Conservation (phyloP, 2,888 invertebrate species). For the Metopia argyrocephala region DNA sequence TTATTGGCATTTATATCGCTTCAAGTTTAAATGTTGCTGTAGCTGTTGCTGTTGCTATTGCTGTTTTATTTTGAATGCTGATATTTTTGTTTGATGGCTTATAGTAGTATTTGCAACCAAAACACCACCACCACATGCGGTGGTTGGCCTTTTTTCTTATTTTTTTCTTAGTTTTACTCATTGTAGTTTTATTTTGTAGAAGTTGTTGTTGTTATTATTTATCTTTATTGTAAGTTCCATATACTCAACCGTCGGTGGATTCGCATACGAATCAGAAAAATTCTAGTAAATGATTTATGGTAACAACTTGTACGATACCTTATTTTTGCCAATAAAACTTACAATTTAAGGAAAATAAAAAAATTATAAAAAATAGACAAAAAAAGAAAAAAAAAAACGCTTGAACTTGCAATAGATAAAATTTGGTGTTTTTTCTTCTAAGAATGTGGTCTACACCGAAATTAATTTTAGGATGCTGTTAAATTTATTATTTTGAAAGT, state of each 20-base stretch:
- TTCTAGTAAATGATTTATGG: slow-evolving; percentile 63
- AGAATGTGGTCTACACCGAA: slow-evolving; percentile 28
- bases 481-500: too few relatives aligned
- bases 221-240: slow-evolving; percentile 51
- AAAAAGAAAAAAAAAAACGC: slow-evolving; percentile 4
- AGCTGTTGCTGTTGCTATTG: slow-evolving; percentile 12
- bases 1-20: slow-evolving; percentile 14
- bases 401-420: slow-evolving; percentile 60
- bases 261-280: slow-evolving; percentile 60
- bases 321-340: slow-evolving; percentile 50
- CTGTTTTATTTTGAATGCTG: slow-evolving; percentile 46
- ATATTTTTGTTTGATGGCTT: slow-evolving; percentile 15
- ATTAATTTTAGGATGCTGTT: too few relatives aligned
- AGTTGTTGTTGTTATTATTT: slow-evolving; percentile 17
- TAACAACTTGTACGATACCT: slow-evolving; percentile 59
- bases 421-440: slow-evolving; percentile 18
- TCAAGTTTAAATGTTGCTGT: slow-evolving; percentile 22
- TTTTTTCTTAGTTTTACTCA: neutral
- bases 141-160: slow-evolving; percentile 16
- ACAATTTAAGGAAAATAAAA: slow-evolving; percentile 32
- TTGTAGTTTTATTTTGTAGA: slow-evolving; percentile 7
- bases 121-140: slow-evolving; percentile 59
- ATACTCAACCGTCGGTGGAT: slow-evolving; percentile 54
- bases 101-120: slow-evolving; percentile 24
- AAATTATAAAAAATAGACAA: neutral